Evolutionary conservation across 1,140 invertebrate species (phyloP).

Genomic region (Saccostrea cuccullata): DNA sequence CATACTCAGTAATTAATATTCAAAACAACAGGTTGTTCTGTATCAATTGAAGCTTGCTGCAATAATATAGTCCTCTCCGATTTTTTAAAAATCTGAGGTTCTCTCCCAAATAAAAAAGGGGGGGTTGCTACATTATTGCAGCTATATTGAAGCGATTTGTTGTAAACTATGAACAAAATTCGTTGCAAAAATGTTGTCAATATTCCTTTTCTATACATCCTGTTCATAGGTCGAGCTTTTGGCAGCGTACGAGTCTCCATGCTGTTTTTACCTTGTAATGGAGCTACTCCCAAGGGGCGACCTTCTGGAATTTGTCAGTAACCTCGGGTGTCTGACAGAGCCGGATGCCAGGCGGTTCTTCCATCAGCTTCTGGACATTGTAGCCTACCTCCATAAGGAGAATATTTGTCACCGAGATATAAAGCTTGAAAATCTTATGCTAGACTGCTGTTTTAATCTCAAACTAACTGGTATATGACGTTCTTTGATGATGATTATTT

Average conservation of each 20-base stretch:
- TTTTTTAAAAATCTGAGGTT: too few relatives aligned
- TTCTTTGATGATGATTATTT: too few relatives aligned
- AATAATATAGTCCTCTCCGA: too few relatives aligned
- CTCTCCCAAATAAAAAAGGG: too few relatives aligned
- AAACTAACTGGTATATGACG: slow-evolving; percentile 62
- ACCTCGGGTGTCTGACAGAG: slow-evolving; percentile 57
- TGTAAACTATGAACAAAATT: background rate
- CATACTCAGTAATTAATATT: too few relatives aligned
- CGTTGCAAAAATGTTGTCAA: background rate
- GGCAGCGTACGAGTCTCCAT: slow-evolving; percentile 80
- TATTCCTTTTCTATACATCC: background rate
- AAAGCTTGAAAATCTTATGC: slow-evolving; percentile 72
- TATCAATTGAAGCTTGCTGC: too few relatives aligned
- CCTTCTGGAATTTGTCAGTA: slow-evolving; percentile 86
- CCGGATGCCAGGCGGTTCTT: slow-evolving; percentile 80
- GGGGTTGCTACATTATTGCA: too few relatives aligned
- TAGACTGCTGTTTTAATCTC: slow-evolving; percentile 67
- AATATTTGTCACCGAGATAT: slow-evolving; percentile 85
- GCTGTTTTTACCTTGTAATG: slow-evolving; percentile 91
- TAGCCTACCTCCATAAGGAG: slow-evolving; percentile 80
- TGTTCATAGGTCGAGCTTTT: slow-evolving; percentile 51
- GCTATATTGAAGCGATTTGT: too few relatives aligned
- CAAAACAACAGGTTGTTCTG: background rate
- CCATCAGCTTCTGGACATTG: slow-evolving; percentile 84
- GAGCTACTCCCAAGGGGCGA: slow-evolving; percentile 91